Conservation (phyloP, 2,113 vertebrate species). For the Amblyornis subalaris region DNA sequence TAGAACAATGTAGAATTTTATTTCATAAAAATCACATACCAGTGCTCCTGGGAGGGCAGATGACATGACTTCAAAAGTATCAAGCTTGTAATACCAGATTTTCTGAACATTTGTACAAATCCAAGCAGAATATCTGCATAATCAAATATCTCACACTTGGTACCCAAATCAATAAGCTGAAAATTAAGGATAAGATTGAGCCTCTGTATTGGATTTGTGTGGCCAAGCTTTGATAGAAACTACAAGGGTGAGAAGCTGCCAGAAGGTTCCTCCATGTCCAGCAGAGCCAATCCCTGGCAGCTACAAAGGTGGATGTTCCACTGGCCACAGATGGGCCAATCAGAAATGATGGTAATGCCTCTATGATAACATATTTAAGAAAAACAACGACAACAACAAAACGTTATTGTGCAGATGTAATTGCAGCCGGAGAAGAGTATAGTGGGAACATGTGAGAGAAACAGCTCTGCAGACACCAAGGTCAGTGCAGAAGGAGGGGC, state of each 20-base stretch:
- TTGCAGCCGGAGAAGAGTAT: rapidly evolving
- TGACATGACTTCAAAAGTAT: not conserved
- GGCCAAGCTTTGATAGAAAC: not conserved
- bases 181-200: not conserved
- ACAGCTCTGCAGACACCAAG: not conserved
- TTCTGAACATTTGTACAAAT: not conserved
- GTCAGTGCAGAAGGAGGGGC: too few species aligned
- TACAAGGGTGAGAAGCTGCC: not conserved
- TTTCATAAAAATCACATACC: not conserved
- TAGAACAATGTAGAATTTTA: not conserved
- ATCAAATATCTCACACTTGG: not conserved
- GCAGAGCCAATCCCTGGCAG: not conserved
- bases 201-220: not conserved
- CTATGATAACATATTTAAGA: not conserved
- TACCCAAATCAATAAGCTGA: not conserved
- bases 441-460: not conserved
- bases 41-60: not conserved
- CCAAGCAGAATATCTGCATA: not conserved
- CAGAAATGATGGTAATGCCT: rapidly evolving
- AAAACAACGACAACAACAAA: not conserved
- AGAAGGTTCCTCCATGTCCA: not conserved
- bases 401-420: not conserved
- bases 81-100: not conserved
- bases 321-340: not conserved
- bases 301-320: not conserved